These are phyloP conservation scores for Aplodontia rufa DNA, from an alignment of 2,113 vertebrate genomes.

Conservation along the genomic window DNA sequence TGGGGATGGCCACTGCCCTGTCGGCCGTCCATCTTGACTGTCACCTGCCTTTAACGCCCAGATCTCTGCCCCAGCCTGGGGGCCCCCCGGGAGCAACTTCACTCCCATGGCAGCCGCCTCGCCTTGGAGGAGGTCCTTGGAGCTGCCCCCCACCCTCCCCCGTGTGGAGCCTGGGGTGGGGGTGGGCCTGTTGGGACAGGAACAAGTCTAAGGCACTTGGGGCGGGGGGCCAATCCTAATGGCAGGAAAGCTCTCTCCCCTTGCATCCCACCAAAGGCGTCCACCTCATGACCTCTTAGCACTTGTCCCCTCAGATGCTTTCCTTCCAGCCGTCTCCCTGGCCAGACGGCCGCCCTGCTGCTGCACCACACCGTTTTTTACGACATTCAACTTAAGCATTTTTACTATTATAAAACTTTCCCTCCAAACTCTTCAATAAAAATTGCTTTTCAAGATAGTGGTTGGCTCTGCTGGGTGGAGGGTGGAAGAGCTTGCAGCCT, in stretches of 20 bases:
- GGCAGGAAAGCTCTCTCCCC: slow-evolving; percentile 42
- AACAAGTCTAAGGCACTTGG: slow-evolving; percentile 28
- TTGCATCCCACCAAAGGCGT: neutral
- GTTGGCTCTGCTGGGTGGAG: slow-evolving; percentile 59
- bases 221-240: slow-evolving; percentile 62
- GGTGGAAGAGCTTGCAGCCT: neutral
- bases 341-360: neutral
- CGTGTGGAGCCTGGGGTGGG: fast-evolving
- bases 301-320: slow-evolving; percentile 78
- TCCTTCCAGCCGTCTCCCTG: neutral
- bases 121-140: neutral
- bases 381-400: slow-evolving; percentile 82
- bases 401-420: slow-evolving; percentile 84
- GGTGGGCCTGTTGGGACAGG: neutral
- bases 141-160: neutral
- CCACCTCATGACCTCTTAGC: slow-evolving; percentile 59
- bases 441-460: slow-evolving; percentile 83
- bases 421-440: slow-evolving; percentile 88
- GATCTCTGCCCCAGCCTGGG: neutral
- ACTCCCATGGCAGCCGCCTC: neutral
- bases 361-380: slow-evolving; percentile 74
- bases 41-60: neutral
- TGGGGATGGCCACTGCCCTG: slow-evolving; percentile 11
- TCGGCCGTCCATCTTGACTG: neutral
- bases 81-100: neutral